These are phyloP conservation scores for Drosophila prostipennis DNA, from an alignment of 2,888 invertebrate genomes.

Conservation along the genomic window DNA sequence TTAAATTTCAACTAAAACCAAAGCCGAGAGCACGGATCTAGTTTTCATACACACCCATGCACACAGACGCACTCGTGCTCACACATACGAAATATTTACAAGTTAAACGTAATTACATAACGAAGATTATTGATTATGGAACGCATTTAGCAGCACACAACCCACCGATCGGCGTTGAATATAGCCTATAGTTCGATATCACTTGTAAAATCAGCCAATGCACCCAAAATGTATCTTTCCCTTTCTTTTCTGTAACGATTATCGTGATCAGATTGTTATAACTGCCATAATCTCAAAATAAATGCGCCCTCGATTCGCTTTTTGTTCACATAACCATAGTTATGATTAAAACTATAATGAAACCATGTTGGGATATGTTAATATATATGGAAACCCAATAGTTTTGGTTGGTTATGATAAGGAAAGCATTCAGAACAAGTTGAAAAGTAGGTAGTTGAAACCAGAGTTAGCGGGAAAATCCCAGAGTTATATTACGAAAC, in stretches of 20 bases:
- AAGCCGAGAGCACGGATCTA: conserved; percentile 34
- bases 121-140: conserved; percentile 30
- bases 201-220: neutral
- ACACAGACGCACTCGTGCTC: conserved; percentile 4
- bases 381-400: neutral
- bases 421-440: neutral
- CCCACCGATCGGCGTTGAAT: conserved; percentile 2
- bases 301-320: conserved; percentile 3
- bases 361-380: neutral
- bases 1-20: conserved; percentile 27
- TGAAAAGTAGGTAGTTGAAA: neutral
- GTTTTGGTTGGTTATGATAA: neutral
- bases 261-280: conserved; percentile 28
- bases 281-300: conserved; percentile 13
- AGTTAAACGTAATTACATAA: conserved; percentile 32
- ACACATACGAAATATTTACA: conserved; percentile 29
- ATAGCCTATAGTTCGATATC: neutral
- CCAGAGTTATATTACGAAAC: no score
- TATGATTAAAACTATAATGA: neutral
- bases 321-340: neutral
- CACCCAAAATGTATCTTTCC: neutral
- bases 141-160: conserved; percentile 10
- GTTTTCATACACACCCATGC: conserved; percentile 5
- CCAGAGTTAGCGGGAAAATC: neutral
- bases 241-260: neutral